A percentile compares a stretch with the other conserved stretches of the same genome.
Conservation (phyloP, 2,797 vertebrate species). For the Glyptemys insculpta region DNA sequence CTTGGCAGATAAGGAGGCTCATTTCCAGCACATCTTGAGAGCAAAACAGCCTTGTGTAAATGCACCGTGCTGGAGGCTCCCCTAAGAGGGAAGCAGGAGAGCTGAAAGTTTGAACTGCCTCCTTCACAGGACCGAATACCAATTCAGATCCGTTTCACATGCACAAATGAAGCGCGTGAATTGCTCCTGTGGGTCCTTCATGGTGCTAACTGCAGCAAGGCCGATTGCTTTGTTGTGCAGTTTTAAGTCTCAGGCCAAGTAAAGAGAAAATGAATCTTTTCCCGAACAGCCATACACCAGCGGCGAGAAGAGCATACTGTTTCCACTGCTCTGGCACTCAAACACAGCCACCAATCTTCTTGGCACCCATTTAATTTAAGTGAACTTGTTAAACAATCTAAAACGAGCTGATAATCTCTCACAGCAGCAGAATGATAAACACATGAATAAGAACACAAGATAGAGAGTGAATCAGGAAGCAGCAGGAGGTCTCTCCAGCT, state of each 20-base stretch:
- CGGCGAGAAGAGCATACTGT: not conserved
- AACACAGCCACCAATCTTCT: not conserved
- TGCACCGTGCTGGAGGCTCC: not conserved
- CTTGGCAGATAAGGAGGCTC: not conserved
- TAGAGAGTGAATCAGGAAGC: not conserved
- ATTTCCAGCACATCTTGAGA: not conserved
- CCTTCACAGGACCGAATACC: not conserved
- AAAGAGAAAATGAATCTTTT: not conserved
- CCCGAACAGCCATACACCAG: accelerated
- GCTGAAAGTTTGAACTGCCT: accelerated
- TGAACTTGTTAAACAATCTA: not conserved
- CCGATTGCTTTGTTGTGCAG: not conserved
- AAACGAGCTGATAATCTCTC: not conserved
- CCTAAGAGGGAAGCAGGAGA: not conserved
- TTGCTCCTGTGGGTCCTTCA: not conserved
- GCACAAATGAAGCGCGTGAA: not conserved
- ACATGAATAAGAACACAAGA: accelerated
- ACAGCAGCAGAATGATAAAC: not conserved
- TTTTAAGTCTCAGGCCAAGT: not conserved
- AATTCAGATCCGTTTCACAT: not conserved
- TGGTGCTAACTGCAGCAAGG: not conserved
- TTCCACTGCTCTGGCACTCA: not conserved
- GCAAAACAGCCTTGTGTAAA: not conserved
- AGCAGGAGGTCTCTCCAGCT: not conserved
- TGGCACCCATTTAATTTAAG: not conserved